These are phyloP conservation scores for Archocentrus centrarchus DNA, from an alignment of 2,113 vertebrate genomes.

Conservation along the genomic window DNA sequence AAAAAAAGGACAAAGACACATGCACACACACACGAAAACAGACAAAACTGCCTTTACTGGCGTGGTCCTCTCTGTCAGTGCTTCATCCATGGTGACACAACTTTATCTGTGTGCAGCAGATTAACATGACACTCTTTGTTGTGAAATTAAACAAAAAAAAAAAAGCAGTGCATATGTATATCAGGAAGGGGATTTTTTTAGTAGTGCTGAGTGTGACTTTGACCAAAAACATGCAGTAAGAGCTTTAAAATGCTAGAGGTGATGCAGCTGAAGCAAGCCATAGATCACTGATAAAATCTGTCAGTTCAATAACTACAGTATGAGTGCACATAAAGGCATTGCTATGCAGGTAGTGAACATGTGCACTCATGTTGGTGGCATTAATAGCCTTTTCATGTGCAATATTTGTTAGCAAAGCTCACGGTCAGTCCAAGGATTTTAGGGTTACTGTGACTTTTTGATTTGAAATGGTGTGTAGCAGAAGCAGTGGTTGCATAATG, in stretches of 20 bases:
- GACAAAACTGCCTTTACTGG: slow-evolving; percentile 33
- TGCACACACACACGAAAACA: not conserved
- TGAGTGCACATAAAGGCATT: not conserved
- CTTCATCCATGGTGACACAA: slow-evolving; percentile 44
- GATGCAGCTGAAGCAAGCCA: slow-evolving; percentile 32
- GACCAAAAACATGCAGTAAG: slow-evolving; percentile 2
- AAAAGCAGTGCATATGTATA: not conserved
- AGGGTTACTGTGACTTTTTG: not conserved
- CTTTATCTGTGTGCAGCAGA: slow-evolving; percentile 60
- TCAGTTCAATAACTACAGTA: slow-evolving; percentile 15
- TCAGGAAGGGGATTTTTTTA: slow-evolving; percentile 36
- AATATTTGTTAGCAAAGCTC: slow-evolving; percentile 2
- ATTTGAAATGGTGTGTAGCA: not conserved
- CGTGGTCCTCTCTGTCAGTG: slow-evolving; percentile 14
- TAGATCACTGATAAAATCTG: slow-evolving; percentile 52
- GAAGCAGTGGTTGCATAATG: not conserved
- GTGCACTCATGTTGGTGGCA: slow-evolving; percentile 1
- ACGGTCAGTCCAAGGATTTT: not conserved
- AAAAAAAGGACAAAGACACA: not conserved
- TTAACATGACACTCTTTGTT: slow-evolving; percentile 35
- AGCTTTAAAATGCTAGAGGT: slow-evolving; percentile 30
- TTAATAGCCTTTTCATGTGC: not conserved
- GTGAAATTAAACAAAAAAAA: slow-evolving; percentile 42
- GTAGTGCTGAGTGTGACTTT: slow-evolving; percentile 6
- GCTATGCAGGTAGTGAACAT: slow-evolving; percentile 10